Evolutionary conservation across 2,888 invertebrate species (phyloP), one percentile per base, ranked within the genome.

Genomic region (Rotaria macrura): DNA sequence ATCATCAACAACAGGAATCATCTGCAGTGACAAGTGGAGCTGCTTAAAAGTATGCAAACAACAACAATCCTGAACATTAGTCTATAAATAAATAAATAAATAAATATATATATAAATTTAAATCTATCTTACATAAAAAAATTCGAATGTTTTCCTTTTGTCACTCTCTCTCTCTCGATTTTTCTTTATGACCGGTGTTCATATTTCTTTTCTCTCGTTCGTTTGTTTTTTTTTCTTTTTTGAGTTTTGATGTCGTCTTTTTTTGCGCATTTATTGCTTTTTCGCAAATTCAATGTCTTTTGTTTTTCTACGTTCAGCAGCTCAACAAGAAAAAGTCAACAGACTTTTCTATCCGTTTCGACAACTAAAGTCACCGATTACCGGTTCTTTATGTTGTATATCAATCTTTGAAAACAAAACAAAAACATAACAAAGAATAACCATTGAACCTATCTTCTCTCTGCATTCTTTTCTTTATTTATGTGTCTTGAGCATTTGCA

Each of bases 111-210:
- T 34, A 40, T 72, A 79, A 23, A 43, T 79, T 43, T 43, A 10
- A 79, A 43, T 43, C 12, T n/a, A 79, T 43, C 34, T 65, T 65
- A 65, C 65, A 34, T 65, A 65, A 34, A 57, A 57, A 65, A 29
- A 17, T 29, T 65, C 34, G 65, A 65, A 65, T 65, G 65, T 65
- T 65, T 34, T 6, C 7, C 54, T 54, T 6, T 29, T n/a, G n/a
- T n/a, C n/a, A n/a, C 57, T 57, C 20, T 34, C 65, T 65, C 65
- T 34, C 34, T 34, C 10, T 10, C 34, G 29, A 29, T 65, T 29
- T 65, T 34, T 79, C 43, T 79, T 23, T 5, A 43, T 79, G n/a
- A 79, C 79, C 79, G 79, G 79, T 79, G 79, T 79, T 79, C 43
- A 43, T 43, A 43, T 79, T 79, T 79, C 43, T 79, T n/a, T 43